phyloP scores from a whole-genome alignment of 2,797 vertebrate species.

The Anabas testudineus region DNA sequence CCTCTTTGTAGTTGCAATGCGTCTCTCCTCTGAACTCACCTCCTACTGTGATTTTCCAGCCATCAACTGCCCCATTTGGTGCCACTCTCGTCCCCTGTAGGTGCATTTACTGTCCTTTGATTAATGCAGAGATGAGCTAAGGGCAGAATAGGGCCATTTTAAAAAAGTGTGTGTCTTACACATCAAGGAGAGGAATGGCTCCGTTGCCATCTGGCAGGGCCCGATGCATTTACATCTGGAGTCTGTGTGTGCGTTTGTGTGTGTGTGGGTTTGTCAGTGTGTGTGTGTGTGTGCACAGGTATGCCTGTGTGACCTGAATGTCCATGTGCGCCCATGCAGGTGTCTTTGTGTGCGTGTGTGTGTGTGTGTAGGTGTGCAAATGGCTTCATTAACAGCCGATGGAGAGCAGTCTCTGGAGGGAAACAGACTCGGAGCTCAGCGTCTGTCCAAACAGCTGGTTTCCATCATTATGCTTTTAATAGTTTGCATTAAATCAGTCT shows the following conservation, averaged over 20 bases:
- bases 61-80: conserved; percentile 34
- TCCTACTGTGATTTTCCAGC: conserved; percentile 43
- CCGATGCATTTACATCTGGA: conserved; percentile 33
- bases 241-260: conserved; percentile 3
- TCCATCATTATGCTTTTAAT: conserved; percentile 14
- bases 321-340: background rate
- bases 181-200: conserved; percentile 28
- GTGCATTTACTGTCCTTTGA: conserved; percentile 54
- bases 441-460: conserved; percentile 38
- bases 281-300: background rate
- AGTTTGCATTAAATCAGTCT: conserved; percentile 3
- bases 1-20: conserved; percentile 45
- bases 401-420: conserved; percentile 14
- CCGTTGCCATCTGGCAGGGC: conserved; percentile 28
- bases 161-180: conserved; percentile 5
- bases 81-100: conserved; percentile 2
- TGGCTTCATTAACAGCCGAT: conserved; percentile 33
- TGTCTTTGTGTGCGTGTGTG: conserved; percentile 27
- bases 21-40: conserved; percentile 17
- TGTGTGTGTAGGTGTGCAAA: conserved; percentile 3
- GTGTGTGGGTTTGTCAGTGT: conserved; percentile 6
- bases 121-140: conserved; percentile 24
- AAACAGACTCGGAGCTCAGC: conserved; percentile 8
- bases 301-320: conserved; percentile 19
- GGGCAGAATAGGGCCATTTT: conserved; percentile 25